These are phyloP conservation scores for Drosophila parabipectinata DNA, from an alignment of 1,140 invertebrate genomes.

Conservation along the genomic window DNA sequence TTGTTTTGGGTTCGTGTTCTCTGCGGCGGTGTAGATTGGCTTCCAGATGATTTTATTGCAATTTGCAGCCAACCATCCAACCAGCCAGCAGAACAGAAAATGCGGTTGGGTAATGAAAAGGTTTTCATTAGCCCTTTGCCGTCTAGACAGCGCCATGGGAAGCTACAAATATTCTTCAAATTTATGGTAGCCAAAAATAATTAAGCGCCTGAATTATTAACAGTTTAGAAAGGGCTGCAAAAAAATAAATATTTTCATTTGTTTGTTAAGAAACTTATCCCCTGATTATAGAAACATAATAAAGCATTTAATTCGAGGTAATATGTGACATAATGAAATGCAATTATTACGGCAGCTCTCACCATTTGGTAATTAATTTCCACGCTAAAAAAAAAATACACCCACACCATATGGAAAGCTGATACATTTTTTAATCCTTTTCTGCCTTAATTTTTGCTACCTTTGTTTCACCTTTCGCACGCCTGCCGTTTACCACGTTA, in stretches of 20 bases:
- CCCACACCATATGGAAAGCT: not conserved
- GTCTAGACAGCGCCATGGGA: conserved; percentile 39
- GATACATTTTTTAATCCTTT: conserved; percentile 1
- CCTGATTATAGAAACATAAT: too few species aligned
- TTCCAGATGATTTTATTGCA: conserved; percentile 56
- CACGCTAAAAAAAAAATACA: conserved; percentile 3
- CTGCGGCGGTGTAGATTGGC: conserved; percentile 46
- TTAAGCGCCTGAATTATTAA: not conserved
- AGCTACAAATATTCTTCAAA: conserved; percentile 12
- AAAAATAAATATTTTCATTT: too few species aligned
- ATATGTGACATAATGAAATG: conserved; percentile 1
- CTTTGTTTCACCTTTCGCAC: conserved; percentile 13
- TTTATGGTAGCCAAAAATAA: not conserved
- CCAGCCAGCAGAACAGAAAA: not conserved
- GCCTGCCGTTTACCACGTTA: not conserved
- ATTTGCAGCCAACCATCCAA: conserved; percentile 40
- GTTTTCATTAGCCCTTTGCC: conserved; percentile 40
- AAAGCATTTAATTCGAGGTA: not conserved
- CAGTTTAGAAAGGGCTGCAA: not conserved
- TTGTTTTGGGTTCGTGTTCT: conserved; percentile 55
- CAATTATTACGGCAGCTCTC: not conserved
- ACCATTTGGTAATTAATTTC: conserved; percentile 12
- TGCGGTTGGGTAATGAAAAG: conserved; percentile 19
- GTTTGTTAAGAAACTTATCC: too few species aligned
- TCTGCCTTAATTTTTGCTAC: conserved; percentile 3